Evolutionary conservation across 2,113 vertebrate species (phyloP).

Genomic region (Butorides virescens): DNA sequence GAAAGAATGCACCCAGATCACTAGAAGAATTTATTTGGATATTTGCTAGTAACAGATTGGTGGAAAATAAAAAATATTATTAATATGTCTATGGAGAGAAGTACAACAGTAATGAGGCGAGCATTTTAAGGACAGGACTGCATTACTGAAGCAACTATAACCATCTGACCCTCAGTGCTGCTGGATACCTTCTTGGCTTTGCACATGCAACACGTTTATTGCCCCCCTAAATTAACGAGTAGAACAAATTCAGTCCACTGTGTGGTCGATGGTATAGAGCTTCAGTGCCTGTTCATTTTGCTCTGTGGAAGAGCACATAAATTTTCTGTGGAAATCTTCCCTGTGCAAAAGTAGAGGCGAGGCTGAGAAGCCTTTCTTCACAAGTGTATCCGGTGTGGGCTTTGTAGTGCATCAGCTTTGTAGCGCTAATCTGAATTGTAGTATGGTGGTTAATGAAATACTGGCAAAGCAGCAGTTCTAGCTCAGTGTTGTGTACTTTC

Average conservation of each 20-base stretch:
- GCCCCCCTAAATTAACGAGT: not conserved
- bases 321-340: not conserved
- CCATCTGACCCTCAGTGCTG: not conserved
- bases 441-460: accelerated
- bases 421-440: not conserved
- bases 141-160: not conserved
- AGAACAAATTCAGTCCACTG: not conserved
- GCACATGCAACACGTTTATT: not conserved
- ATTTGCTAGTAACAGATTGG: not conserved
- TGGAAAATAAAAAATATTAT: not conserved
- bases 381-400: not conserved
- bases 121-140: not conserved
- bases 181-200: not conserved
- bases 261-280: not conserved
- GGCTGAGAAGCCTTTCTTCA: not conserved
- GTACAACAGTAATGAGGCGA: not conserved
- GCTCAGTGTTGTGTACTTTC: not conserved
- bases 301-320: not conserved
- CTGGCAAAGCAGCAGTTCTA: not conserved
- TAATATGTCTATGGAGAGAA: not conserved
- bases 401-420: not conserved
- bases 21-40: not conserved
- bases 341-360: not conserved
- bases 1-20: not conserved
- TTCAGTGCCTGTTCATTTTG: not conserved